These are phyloP conservation scores for Micrasema longulum DNA, from an alignment of 1,140 invertebrate species.

Conservation along the genomic window DNA sequence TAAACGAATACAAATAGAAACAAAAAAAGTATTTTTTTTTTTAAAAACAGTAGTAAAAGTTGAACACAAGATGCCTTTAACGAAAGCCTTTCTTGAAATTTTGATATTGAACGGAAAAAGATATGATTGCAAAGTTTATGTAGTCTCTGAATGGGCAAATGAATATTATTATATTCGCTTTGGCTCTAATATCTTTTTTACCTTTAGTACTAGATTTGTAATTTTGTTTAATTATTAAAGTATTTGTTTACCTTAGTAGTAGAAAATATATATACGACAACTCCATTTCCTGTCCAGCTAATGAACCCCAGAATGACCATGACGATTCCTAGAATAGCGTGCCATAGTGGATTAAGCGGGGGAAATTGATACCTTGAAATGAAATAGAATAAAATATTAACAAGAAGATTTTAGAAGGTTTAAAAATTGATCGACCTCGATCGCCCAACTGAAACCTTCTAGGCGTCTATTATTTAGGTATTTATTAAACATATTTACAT, in stretches of 20 bases:
- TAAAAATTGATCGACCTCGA: neutral
- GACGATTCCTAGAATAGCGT: constrained; percentile 80
- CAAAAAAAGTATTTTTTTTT: no score
- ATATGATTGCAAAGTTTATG: no score
- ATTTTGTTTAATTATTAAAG: no score
- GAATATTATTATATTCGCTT: no score
- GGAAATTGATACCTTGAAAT: constrained; percentile 76
- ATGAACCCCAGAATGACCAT: constrained; percentile 77
- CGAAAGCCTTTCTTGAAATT: no score
- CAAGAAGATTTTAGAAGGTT: neutral
- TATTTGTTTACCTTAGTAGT: constrained; percentile 60
- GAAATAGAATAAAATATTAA: neutral
- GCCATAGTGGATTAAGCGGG: constrained; percentile 83
- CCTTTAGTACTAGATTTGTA: no score
- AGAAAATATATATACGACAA: constrained; percentile 89
- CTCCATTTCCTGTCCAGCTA: constrained; percentile 82
- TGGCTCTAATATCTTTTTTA: no score
- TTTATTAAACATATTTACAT: neutral
- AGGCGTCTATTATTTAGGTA: neutral
- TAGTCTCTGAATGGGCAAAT: no score
- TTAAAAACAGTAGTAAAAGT: no score
- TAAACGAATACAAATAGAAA: no score
- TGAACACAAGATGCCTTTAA: no score
- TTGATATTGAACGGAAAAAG: no score
- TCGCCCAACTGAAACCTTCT: neutral